phyloP scores from a whole-genome alignment of 2,113 vertebrate species.

The Herpailurus yagouaroundi region DNA sequence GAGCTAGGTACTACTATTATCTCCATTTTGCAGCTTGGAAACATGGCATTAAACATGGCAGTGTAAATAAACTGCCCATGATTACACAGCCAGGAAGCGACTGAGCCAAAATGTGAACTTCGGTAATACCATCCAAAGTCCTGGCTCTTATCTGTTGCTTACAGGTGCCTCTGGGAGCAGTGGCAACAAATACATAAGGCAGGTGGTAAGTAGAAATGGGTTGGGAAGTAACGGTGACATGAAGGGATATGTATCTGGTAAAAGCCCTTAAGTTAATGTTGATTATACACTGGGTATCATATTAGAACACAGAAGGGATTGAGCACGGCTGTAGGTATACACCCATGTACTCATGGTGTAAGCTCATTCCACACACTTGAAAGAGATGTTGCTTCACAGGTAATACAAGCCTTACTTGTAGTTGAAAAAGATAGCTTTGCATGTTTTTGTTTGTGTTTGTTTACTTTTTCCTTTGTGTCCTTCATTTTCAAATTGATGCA shows the following conservation, averaged over 20 bases:
- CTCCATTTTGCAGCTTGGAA: background rate
- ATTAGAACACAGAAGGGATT: background rate
- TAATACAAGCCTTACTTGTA: background rate
- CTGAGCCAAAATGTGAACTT: background rate
- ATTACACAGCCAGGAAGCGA: background rate
- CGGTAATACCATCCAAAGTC: background rate
- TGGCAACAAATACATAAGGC: background rate
- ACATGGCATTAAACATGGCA: background rate
- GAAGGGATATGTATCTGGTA: background rate
- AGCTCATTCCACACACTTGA: background rate
- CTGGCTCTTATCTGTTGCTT: background rate
- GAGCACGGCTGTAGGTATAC: background rate
- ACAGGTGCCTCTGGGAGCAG: background rate
- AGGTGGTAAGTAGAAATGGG: background rate
- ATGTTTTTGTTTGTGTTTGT: background rate
- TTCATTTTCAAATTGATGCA: constrained; percentile 28
- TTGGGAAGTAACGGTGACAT: background rate
- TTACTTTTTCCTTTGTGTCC: background rate
- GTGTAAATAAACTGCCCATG: background rate
- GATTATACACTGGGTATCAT: background rate
- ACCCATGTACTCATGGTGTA: background rate
- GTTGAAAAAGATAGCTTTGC: background rate
- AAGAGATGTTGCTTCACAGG: background rate
- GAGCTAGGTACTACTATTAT: background rate
- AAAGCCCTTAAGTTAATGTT: background rate